These are phyloP conservation scores for Nemotelus pantherinus DNA, from an alignment of 2,888 invertebrate genomes.

Conservation along the genomic window DNA sequence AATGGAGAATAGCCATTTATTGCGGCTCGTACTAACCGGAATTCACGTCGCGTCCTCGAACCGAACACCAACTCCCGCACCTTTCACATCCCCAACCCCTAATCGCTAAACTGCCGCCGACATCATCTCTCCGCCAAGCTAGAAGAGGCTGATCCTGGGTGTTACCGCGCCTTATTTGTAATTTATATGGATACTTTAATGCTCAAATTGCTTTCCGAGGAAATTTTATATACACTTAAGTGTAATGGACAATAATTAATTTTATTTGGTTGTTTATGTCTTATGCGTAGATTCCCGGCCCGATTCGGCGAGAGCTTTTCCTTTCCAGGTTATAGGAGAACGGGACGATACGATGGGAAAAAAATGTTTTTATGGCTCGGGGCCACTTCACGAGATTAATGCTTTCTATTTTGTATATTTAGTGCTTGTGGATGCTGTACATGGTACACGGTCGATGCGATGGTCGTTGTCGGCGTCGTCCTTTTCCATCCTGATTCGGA, in stretches of 20 bases:
- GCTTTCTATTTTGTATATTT: constrained; percentile 41
- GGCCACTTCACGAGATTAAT: constrained; percentile 43
- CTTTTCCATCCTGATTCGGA: constrained; percentile 7
- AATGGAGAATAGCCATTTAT: constrained; percentile 20
- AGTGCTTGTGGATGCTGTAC: constrained; percentile 31
- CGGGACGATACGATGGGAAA: background rate
- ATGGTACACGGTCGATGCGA: background rate
- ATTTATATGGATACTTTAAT: constrained; percentile 66
- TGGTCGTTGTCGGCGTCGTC: background rate
- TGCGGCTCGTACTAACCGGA: background rate
- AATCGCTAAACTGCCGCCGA: background rate
- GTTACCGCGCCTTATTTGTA: constrained; percentile 54
- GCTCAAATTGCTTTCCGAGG: constrained; percentile 65
- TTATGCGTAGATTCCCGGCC: constrained; percentile 45
- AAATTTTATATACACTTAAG: constrained; percentile 63
- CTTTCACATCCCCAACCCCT: background rate
- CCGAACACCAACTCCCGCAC: background rate
- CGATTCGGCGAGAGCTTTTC: constrained; percentile 15
- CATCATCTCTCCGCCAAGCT: background rate
- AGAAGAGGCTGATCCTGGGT: constrained; percentile 30
- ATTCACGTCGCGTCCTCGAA: background rate
- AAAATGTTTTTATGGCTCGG: constrained; percentile 38
- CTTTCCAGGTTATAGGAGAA: background rate
- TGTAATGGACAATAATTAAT: constrained; percentile 66
- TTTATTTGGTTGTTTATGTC: constrained; percentile 60